These are phyloP conservation scores for Podarcis lilfordi DNA, from an alignment of 2,797 vertebrate genomes.

Conservation along the genomic window DNA sequence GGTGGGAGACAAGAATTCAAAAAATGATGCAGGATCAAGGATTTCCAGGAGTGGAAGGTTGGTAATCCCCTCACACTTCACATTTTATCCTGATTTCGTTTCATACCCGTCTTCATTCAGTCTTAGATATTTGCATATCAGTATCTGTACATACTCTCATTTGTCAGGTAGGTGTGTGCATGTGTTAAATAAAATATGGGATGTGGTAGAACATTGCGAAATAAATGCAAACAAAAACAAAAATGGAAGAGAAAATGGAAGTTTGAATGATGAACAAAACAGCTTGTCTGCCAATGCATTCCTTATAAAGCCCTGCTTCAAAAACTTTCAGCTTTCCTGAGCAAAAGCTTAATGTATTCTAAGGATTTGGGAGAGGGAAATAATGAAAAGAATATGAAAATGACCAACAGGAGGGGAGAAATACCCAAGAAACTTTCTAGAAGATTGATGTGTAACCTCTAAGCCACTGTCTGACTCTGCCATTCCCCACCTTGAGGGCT, in stretches of 20 bases:
- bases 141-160: slow-evolving; percentile 11
- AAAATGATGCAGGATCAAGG: background rate
- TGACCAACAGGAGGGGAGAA: background rate
- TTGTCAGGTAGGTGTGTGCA: background rate
- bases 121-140: slow-evolving; percentile 19
- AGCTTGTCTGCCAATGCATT: background rate
- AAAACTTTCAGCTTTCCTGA: slow-evolving; percentile 15
- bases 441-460: slow-evolving; percentile 33
- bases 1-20: background rate
- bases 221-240: background rate
- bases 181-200: background rate
- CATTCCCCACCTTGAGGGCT: slow-evolving; percentile 16
- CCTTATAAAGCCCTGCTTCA: background rate
- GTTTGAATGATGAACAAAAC: background rate
- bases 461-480: background rate
- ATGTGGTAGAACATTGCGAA: background rate
- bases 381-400: background rate
- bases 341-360: background rate
- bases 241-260: background rate
- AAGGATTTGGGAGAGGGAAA: background rate
- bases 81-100: background rate
- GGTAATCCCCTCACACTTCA: background rate
- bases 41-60: slow-evolving; percentile 12
- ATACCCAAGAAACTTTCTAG: slow-evolving; percentile 2
- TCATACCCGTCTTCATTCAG: slow-evolving; percentile 8